Conservation (phyloP, 2,797 vertebrate genomes). For the Cheirogaleus major region DNA sequence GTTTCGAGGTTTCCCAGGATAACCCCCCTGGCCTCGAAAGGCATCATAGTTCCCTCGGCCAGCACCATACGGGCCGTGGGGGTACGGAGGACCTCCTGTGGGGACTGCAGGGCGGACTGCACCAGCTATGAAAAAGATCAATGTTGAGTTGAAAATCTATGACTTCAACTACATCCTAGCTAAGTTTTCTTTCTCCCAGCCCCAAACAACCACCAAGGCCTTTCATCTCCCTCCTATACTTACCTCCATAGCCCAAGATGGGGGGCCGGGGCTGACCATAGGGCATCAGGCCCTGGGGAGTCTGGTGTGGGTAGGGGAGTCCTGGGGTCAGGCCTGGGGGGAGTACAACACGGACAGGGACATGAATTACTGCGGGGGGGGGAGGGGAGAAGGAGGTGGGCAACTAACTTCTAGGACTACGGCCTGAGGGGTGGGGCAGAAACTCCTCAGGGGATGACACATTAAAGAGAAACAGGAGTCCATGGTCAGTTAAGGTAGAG, state of each 20-base stretch:
- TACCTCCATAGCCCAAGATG: constrained; percentile 94
- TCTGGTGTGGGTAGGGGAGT: constrained; percentile 93
- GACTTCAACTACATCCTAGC: background rate
- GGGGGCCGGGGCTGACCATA: constrained; percentile 95
- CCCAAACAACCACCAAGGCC: background rate
- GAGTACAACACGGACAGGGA: constrained; percentile 73
- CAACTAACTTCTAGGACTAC: background rate
- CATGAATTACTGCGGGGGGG: constrained; percentile 75
- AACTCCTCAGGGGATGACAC: background rate
- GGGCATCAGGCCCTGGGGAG: constrained; percentile 91
- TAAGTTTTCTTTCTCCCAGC: background rate
- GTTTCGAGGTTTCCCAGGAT: constrained; percentile 92
- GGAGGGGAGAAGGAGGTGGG: fast-evolving
- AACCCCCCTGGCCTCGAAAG: constrained; percentile 93
- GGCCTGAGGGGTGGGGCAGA: background rate
- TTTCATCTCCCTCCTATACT: background rate
- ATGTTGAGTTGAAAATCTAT: background rate
- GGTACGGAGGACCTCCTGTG: constrained; percentile 91
- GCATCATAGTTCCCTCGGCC: constrained; percentile 94
- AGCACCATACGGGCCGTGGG: constrained; percentile 91
- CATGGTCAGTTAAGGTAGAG: background rate
- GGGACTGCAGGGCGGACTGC: constrained; percentile 66
- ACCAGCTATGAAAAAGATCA: constrained; percentile 61
- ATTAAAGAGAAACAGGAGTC: background rate
- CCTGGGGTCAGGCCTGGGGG: constrained; percentile 90